Percentiles rank a stretch among this genome's conserved stretches.
Conservation (phyloP, 2,113 vertebrate species). For the Ammospiza nelsoni region DNA sequence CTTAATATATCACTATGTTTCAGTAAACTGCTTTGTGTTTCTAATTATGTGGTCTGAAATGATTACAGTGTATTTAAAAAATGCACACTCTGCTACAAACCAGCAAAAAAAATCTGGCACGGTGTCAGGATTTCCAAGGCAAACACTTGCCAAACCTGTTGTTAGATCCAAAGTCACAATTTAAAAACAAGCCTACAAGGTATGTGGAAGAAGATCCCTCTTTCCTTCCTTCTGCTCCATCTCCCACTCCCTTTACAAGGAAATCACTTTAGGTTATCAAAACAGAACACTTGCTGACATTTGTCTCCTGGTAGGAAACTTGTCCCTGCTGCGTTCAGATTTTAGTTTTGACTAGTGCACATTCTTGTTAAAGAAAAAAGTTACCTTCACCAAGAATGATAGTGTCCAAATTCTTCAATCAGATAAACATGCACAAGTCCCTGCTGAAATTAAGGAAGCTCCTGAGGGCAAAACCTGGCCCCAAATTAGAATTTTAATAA, state of each 20-base stretch:
- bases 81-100: constrained; percentile 74
- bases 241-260: constrained; percentile 39
- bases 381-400: not conserved
- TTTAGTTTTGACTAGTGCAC: not conserved
- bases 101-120: constrained; percentile 73
- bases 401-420: constrained; percentile 34
- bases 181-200: constrained; percentile 78
- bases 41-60: constrained; percentile 75
- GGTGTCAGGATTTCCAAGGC: constrained; percentile 72
- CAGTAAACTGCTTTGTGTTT: constrained; percentile 69
- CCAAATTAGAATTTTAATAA: constrained; percentile 52
- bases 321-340: not conserved
- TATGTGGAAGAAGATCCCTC: constrained; percentile 70
- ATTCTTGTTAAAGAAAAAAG: not conserved
- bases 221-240: constrained; percentile 52
- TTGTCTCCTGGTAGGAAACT: constrained; percentile 24
- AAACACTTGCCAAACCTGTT: constrained; percentile 78
- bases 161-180: constrained; percentile 78
- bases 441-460: constrained; percentile 52
- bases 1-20: constrained; percentile 70
- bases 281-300: constrained; percentile 14
- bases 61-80: constrained; percentile 75
- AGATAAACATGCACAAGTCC: constrained; percentile 28
- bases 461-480: constrained; percentile 36
- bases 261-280: constrained; percentile 50